These are phyloP conservation scores for Timema cristinae DNA, from an alignment of 2,888 invertebrate genomes.

Conservation along the genomic window DNA sequence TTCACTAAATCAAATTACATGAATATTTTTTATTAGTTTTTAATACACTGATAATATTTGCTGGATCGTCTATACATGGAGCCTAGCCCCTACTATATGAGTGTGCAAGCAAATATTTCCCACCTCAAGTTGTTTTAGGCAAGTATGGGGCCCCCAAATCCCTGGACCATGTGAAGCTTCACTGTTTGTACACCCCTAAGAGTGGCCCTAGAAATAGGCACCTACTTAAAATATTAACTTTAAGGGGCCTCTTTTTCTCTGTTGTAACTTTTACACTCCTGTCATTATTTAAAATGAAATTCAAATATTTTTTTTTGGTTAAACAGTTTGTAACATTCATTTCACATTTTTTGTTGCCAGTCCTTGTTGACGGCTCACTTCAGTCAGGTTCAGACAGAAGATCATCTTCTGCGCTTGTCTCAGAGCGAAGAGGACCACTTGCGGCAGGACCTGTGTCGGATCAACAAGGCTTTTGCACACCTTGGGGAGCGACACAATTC, in stretches of 20 bases:
- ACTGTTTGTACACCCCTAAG: too few species aligned
- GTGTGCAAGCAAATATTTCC: too few species aligned
- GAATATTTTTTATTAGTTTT: too few species aligned
- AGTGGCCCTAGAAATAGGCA: too few species aligned
- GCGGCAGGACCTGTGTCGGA: conserved; percentile 46
- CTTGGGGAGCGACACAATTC: conserved; percentile 46
- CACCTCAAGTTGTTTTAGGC: not conserved
- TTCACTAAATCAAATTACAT: too few species aligned
- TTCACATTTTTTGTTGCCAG: conserved; percentile 41
- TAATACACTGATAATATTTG: too few species aligned
- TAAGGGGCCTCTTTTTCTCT: not conserved
- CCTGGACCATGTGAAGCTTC: too few species aligned
- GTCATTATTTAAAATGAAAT: not conserved
- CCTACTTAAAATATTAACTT: not conserved
- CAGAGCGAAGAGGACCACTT: conserved; percentile 49
- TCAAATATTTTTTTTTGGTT: conserved; percentile 18
- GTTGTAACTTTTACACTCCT: not conserved
- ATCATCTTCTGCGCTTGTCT: conserved; percentile 46
- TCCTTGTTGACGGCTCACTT: conserved; percentile 64
- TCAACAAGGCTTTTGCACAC: conserved; percentile 49
- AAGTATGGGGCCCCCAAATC: too few species aligned
- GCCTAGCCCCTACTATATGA: too few species aligned
- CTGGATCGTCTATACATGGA: too few species aligned
- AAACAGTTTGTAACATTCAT: conserved; percentile 27
- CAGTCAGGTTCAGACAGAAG: conserved; percentile 64